Evolutionary conservation across 2,113 vertebrate genomes (phyloP).

Genomic region (Colaptes auratus): DNA sequence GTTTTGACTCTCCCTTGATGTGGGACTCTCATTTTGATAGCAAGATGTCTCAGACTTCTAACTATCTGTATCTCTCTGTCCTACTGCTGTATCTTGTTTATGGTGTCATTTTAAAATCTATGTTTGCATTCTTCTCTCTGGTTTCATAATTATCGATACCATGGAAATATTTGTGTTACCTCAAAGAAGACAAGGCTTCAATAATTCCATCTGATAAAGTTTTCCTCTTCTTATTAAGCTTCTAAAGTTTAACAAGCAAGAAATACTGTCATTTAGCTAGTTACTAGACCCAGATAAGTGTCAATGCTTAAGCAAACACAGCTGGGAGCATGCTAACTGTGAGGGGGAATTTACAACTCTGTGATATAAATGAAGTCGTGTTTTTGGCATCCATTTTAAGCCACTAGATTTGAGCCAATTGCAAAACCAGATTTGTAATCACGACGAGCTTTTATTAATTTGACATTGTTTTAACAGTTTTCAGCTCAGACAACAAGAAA

Average conservation of each 20-base stretch:
- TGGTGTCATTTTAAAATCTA: neutral
- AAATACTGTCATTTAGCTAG: neutral
- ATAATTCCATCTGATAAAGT: neutral
- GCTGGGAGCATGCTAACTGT: neutral
- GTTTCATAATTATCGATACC: neutral
- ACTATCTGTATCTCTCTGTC: neutral
- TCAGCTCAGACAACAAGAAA: neutral
- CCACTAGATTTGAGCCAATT: neutral
- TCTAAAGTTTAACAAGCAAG: neutral
- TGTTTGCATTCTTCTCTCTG: neutral
- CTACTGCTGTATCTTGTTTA: neutral
- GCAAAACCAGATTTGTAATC: neutral
- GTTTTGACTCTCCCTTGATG: neutral
- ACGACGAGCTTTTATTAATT: neutral
- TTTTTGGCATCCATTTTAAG: neutral
- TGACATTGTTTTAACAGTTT: neutral
- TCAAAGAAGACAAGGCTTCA: rapidly evolving
- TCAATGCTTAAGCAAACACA: neutral
- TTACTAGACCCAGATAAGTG: neutral
- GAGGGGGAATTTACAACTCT: neutral
- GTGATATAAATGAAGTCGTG: neutral
- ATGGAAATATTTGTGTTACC: neutral
- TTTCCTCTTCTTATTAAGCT: neutral
- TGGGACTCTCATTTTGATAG: neutral
- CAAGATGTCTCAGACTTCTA: neutral